Conservation (phyloP, 2,113 vertebrate genomes). For the Hypocryptadius cinnamomeus region DNA sequence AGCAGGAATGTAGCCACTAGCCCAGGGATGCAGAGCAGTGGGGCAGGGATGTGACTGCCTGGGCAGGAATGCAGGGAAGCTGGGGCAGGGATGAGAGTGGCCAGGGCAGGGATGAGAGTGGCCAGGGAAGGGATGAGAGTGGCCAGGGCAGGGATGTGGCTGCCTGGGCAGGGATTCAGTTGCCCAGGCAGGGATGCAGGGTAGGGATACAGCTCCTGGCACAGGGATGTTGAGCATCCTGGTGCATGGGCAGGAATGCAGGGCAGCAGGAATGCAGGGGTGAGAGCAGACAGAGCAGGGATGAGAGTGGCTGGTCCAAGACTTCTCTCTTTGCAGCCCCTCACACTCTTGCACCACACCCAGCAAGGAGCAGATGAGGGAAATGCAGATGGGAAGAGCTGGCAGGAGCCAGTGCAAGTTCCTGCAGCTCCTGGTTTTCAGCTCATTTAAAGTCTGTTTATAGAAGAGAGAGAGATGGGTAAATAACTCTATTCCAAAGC, state of each 20-base stretch:
- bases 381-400: not conserved
- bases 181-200: too few species aligned
- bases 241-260: not conserved
- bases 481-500: not conserved
- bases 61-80: not conserved
- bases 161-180: not conserved
- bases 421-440: not conserved
- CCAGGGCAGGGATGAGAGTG: too few species aligned
- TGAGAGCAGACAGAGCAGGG: not conserved
- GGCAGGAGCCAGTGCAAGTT: not conserved
- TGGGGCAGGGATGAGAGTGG: not conserved
- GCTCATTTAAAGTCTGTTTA: not conserved
- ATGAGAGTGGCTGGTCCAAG: not conserved
- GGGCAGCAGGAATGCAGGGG: not conserved
- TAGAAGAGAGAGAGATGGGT: not conserved
- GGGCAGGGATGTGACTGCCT: too few species aligned
- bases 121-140: not conserved
- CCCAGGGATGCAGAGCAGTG: not conserved
- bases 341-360: accelerated
- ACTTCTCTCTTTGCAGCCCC: not conserved
- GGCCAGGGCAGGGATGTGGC: not conserved
- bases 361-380: not conserved
- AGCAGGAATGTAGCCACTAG: not conserved
- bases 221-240: too few species aligned
- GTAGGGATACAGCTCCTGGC: too few species aligned